A percentile compares a stretch with the other conserved stretches of the same genome.
Conservation (phyloP, 92 coral and sea anemone genomes). For the Epizoanthus ramosus region DNA sequence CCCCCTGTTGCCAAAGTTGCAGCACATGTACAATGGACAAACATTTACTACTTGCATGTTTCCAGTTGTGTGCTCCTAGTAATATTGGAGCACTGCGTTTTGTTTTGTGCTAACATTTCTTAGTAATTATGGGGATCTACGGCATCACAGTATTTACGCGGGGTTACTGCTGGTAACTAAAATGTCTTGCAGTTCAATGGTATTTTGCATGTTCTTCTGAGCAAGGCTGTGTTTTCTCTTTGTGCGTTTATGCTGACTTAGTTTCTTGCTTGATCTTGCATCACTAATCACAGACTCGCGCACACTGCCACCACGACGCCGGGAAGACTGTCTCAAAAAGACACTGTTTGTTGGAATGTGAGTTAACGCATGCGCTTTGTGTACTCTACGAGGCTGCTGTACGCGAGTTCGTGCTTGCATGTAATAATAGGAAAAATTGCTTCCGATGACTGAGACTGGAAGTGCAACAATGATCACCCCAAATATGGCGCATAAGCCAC, state of each 20-base stretch:
- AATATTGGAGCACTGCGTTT: too few species aligned
- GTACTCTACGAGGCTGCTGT: conserved; percentile 77
- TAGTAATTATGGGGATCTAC: too few species aligned
- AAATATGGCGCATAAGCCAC: conserved; percentile 89
- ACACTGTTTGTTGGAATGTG: conserved; percentile 43
- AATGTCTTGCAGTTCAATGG: conserved; percentile 3
- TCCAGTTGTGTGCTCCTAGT: too few species aligned
- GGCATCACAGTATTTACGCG: too few species aligned
- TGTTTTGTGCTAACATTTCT: too few species aligned
- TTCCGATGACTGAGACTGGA: conserved; percentile 96
- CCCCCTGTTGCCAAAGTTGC: too few species aligned
- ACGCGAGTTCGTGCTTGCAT: conserved; percentile 97
- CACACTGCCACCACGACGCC: conserved; percentile 22
- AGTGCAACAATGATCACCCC: conserved; percentile 96
- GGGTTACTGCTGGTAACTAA: background rate
- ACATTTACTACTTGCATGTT: too few species aligned
- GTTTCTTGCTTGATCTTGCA: conserved; percentile 6
- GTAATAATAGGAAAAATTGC: conserved; percentile 90
- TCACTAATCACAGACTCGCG: background rate
- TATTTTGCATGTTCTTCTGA: background rate
- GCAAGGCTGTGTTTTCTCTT: conserved; percentile 1
- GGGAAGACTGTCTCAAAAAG: conserved; percentile 19
- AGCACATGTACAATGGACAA: too few species aligned
- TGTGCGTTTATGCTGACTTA: background rate
- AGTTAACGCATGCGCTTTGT: conserved; percentile 39